Percentiles rank a stretch among this genome's conserved stretches.
Evolutionary conservation across 2,888 invertebrate genomes (phyloP).

Genomic region (Parthenolecanium corni): DNA sequence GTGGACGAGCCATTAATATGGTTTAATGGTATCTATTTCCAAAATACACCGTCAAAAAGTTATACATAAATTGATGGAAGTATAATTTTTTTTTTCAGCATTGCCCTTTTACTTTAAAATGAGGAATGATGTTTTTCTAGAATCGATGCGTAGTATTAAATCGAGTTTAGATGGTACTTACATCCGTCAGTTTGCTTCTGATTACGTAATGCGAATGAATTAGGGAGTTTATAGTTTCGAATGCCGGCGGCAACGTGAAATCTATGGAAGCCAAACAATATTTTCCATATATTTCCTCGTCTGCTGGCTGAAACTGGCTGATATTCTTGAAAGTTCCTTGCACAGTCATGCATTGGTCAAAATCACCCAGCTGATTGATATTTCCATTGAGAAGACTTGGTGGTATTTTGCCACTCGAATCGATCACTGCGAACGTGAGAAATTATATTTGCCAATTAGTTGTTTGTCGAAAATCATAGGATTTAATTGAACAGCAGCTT

Average conservation of each 20-base stretch:
- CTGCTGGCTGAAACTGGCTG: constrained; percentile 30
- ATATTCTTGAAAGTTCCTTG: constrained; percentile 33
- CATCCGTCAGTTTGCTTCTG: constrained; percentile 52
- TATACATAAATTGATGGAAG: too few species aligned
- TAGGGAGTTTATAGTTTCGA: constrained; percentile 42
- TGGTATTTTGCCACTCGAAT: constrained; percentile 55
- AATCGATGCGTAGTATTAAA: not conserved
- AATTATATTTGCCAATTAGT: not conserved
- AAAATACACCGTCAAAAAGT: too few species aligned
- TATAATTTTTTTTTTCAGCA: too few species aligned
- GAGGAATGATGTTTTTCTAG: not conserved
- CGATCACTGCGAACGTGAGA: constrained; percentile 46
- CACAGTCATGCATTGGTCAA: constrained; percentile 49
- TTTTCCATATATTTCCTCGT: constrained; percentile 44
- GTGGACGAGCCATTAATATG: too few species aligned
- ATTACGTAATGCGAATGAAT: constrained; percentile 51
- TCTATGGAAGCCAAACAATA: constrained; percentile 52
- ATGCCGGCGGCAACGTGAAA: constrained; percentile 39
- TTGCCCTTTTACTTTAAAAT: too few species aligned
- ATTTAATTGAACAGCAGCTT: too few species aligned
- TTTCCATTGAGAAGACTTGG: constrained; percentile 56
- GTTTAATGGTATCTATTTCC: too few species aligned
- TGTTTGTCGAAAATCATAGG: too few species aligned
- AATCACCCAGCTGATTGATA: constrained; percentile 56
- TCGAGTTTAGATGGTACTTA: constrained; percentile 40